Conservation (phyloP, 2,113 vertebrate genomes). For the Barbus barbus region DNA sequence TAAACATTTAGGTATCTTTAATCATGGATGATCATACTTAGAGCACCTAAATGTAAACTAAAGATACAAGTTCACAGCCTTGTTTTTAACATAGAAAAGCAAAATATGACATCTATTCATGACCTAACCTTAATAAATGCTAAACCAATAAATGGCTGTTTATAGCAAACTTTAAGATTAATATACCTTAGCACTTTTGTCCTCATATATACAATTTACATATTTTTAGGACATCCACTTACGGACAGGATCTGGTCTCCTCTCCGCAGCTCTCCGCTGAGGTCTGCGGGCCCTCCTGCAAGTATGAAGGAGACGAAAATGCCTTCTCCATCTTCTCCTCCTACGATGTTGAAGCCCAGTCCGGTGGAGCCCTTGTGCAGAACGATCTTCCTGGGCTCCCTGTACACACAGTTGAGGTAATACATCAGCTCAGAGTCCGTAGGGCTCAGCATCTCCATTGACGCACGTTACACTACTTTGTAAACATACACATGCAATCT, state of each 20-base stretch:
- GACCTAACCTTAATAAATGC: background rate
- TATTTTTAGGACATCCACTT: slow-evolving; percentile 65
- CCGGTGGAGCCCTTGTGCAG: slow-evolving; percentile 95
- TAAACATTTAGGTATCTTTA: background rate
- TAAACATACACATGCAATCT: slow-evolving; percentile 46
- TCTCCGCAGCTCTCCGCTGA: slow-evolving; percentile 91
- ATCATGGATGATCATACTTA: no score
- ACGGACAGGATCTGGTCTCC: slow-evolving; percentile 96
- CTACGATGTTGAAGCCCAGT: slow-evolving; percentile 97
- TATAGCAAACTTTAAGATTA: background rate
- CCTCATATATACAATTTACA: background rate
- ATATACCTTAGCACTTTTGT: background rate
- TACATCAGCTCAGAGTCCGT: slow-evolving; percentile 75
- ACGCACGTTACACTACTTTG: slow-evolving; percentile 11
- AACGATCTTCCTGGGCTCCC: slow-evolving; percentile 93
- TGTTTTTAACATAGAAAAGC: background rate
- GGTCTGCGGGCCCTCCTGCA: slow-evolving; percentile 92
- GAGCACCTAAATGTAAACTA: no score
- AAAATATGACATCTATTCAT: background rate
- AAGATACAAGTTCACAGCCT: no score
- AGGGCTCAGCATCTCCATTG: slow-evolving; percentile 67
- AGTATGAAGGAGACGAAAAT: slow-evolving; percentile 98
- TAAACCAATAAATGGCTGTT: background rate
- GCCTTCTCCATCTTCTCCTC: slow-evolving; percentile 95
- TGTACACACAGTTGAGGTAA: slow-evolving; percentile 81